Evolutionary conservation across 2,113 vertebrate genomes (phyloP), one percentile per base, ranked within the genome.

Genomic region (Hippocampus mohnikei): DNA sequence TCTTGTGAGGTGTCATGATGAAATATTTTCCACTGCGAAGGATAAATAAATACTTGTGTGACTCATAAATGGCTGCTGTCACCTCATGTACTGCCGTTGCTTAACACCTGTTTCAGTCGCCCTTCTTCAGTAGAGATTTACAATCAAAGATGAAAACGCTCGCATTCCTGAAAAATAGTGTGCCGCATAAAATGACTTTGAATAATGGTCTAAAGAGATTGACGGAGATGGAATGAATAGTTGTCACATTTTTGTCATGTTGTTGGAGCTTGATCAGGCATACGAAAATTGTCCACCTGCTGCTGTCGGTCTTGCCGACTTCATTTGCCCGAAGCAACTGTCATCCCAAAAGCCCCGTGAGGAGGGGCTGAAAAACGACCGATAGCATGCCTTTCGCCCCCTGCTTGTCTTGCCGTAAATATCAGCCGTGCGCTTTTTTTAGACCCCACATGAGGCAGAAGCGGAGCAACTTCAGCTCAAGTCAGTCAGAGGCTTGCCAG

Each of bases 261-360:
- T 44, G n/a, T 23, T 15, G n/a, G 10, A 3, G 10, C 23, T 33
- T 67, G 11, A 3, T 25, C 58, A 58, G 50, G 50, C 71, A 61
- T 59, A 55, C 82, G 58, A 79, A 80, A 82, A 76, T 18, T 20
- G 55, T 73, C 70, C 91, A 91, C 82, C 91, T 93, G 92, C 82
- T 84, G 68, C 81, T 78, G 82, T 89, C 89, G 63, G 12, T 87
- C 79, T 25, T 0, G 0, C n/a, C 0, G 76, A 79, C 76, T 40
- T 72, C 75, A 67, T 81, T 67, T 73, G 70, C 78, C 78, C 68
- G 74, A 84, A 85, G 86, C 88, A 90, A 92, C 88, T 95, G 94
- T 93, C 94, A 94, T 87, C 89, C 93, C 87, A 88, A 94, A 94
- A 92, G 95, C 93, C 93, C 94, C 95, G 96, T 94, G 91, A 91